phyloP scores from a whole-genome alignment of 1,140 invertebrate genomes.

The Bombus affinis region DNA sequence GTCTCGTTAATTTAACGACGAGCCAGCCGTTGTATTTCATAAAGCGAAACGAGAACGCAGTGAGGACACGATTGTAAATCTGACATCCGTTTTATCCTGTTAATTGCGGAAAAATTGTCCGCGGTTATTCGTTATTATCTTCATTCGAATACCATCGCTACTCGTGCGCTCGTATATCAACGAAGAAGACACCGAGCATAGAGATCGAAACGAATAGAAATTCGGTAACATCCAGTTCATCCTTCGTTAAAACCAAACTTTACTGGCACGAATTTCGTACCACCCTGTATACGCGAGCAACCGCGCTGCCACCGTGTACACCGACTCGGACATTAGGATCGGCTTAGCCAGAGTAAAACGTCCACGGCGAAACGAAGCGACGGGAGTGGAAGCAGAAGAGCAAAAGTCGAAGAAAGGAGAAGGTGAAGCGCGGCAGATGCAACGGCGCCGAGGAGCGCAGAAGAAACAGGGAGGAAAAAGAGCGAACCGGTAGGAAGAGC shows the following conservation, averaged over 20 bases:
- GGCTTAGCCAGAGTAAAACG: slow-evolving; percentile 26
- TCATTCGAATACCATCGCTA: no score
- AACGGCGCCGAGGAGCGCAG: slow-evolving; percentile 11
- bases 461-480: slow-evolving; percentile 47
- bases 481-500: slow-evolving; percentile 57
- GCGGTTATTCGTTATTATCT: no score
- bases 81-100: background rate
- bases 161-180: no score
- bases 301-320: background rate
- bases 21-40: background rate
- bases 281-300: background rate
- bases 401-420: slow-evolving; percentile 3
- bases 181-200: no score
- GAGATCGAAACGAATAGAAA: no score
- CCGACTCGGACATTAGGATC: slow-evolving; percentile 8
- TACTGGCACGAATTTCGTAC: background rate
- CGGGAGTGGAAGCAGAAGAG: background rate
- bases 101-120: background rate
- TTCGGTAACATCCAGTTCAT: no score
- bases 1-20: slow-evolving; percentile 29
- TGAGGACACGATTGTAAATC: background rate
- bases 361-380: background rate
- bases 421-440: slow-evolving; percentile 30
- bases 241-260: background rate
- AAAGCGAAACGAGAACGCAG: background rate